Conservation (phyloP, 2,797 vertebrate genomes). For the Cossypha dichroa region DNA sequence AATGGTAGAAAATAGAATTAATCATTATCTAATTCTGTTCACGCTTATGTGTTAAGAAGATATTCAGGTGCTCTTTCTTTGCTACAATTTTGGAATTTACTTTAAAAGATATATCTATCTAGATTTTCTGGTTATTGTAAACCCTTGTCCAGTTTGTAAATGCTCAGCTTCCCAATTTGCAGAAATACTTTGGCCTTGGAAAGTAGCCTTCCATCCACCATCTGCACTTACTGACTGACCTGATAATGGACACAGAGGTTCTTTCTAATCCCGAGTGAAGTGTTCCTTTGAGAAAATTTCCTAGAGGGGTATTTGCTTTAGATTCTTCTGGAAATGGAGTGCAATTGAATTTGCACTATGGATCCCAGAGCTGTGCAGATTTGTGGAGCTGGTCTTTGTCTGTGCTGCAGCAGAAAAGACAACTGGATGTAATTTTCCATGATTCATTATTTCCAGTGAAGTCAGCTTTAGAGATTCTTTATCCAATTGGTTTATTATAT, state of each 20-base stretch:
- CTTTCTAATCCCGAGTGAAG: not conserved
- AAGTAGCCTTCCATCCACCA: not conserved
- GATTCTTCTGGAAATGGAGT: not conserved
- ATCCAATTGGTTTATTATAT: not conserved
- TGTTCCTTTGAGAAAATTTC: slow-evolving; percentile 28
- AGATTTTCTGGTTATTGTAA: not conserved
- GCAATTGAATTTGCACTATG: not conserved
- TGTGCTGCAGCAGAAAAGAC: not conserved
- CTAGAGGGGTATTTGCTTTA: not conserved
- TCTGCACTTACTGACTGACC: not conserved
- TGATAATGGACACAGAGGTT: slow-evolving; percentile 3
- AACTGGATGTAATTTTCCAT: not conserved
- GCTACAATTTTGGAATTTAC: not conserved
- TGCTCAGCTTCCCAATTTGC: not conserved
- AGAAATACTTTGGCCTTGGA: not conserved
- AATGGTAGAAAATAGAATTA: not conserved
- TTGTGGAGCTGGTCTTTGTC: not conserved
- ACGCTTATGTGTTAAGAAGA: not conserved
- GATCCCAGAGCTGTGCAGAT: not conserved
- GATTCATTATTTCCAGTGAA: not conserved
- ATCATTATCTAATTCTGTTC: not conserved
- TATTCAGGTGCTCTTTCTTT: not conserved
- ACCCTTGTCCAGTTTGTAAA: not conserved
- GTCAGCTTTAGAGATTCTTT: not conserved
- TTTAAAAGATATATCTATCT: not conserved